A percentile compares a stretch with the other conserved stretches of the same genome.
Conservation (phyloP, 2,113 vertebrate genomes). For the Boleophthalmus pectinirostris region DNA sequence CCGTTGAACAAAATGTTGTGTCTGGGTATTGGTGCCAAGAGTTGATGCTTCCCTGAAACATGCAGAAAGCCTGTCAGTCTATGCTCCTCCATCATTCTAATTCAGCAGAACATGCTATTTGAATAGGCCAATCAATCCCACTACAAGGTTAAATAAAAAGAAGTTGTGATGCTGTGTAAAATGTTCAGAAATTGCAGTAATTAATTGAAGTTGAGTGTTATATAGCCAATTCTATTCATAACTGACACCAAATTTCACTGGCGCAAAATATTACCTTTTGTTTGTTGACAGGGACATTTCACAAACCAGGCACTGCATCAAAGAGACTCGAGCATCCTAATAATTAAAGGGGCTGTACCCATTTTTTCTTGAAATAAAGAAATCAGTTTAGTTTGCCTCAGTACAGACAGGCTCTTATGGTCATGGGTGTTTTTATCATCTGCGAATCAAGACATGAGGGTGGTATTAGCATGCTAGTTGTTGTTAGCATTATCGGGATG, state of each 20-base stretch:
- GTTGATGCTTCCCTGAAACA: conserved; percentile 42
- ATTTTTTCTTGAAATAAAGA: too few species aligned
- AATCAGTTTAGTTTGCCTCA: too few species aligned
- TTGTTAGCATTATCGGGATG: too few species aligned
- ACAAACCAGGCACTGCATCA: background rate
- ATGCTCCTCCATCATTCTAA: conserved; percentile 53
- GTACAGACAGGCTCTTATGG: too few species aligned
- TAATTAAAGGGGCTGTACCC: too few species aligned
- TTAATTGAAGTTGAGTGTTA: background rate
- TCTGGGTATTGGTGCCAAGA: conserved; percentile 54
- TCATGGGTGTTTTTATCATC: too few species aligned
- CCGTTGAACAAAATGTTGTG: conserved; percentile 30
- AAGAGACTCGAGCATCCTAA: background rate
- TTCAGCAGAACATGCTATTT: conserved; percentile 44
- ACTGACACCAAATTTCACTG: background rate
- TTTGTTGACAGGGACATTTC: background rate
- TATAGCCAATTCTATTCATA: background rate
- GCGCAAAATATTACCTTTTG: too few species aligned
- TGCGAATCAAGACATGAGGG: too few species aligned
- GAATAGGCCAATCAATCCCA: conserved; percentile 9
- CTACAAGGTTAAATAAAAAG: background rate
- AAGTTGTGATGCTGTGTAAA: background rate
- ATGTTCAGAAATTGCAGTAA: background rate
- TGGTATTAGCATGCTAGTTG: too few species aligned
- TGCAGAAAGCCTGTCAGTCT: conserved; percentile 40